Evolutionary conservation across 2,113 vertebrate species (phyloP), one percentile per base, ranked within the genome.

Genomic region (Columbina picui): DNA sequence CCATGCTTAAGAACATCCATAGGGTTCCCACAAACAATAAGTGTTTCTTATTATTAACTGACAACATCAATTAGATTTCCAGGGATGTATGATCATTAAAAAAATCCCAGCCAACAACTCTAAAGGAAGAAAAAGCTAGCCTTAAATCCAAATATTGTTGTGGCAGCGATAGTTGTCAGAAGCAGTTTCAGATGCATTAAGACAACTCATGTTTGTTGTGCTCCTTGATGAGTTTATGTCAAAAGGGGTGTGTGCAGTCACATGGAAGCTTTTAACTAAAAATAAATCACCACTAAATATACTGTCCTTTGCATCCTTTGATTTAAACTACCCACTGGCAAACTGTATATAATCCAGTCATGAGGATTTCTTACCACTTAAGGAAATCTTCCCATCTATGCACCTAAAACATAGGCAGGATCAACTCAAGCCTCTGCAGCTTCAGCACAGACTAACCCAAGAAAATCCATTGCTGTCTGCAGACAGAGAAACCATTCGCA

Each of bases 401-500:
- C 41, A 29, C 45, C 60, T 4, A 41, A 61, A 77, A 5, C 27
- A 20, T 0, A 26, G 0, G 0, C n/a, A 23, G 65, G 38, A 74
- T 26, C 55, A 65, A 55, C 10, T 6, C 1, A 4, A 57, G 39
- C 30, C 63, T 45, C 50, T 19, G 80, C 67, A 30, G 34, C 1
- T 27, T 23, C 52, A 45, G 65, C 2, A 6, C 69, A 34, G 64
- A 9, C 27, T 3, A 56, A 67, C 60, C 16, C 56, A 47, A 12
- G 5, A 30, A 1, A 11, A n/a, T 0, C 27, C 8, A 9, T 2
- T 14, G n/a, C 64, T 57, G 41, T 0, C 21, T 39, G 81, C 59
- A 10, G 52, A 32, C 0, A 36, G 39, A 76, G 59, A 45, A 55
- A n/a, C 1, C 49, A 18, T 21, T 45, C 56, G 9, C 6, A 0